Conservation (phyloP, 2,797 vertebrate species). For the Pagetopsis macropterus region DNA sequence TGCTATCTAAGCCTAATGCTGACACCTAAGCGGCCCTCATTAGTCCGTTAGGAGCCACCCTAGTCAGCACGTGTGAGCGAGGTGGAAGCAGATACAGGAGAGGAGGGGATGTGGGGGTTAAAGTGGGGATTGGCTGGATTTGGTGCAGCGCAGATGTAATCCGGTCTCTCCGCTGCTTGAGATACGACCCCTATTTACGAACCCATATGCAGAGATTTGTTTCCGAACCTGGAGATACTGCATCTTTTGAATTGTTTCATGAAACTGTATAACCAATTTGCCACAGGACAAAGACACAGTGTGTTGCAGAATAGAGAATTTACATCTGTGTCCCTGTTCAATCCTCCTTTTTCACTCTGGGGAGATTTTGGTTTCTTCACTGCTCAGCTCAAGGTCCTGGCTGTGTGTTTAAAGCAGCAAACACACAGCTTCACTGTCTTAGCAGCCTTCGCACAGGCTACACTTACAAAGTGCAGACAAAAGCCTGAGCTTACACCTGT, state of each 20-base stretch:
- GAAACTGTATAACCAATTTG: slow-evolving; percentile 61
- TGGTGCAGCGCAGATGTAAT: slow-evolving; percentile 61
- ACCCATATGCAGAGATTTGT: slow-evolving; percentile 50
- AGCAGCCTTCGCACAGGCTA: slow-evolving; percentile 41
- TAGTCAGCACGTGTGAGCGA: slow-evolving; percentile 53
- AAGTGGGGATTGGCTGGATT: slow-evolving; percentile 72
- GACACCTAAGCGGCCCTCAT: slow-evolving; percentile 76
- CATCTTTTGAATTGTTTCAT: slow-evolving; percentile 44
- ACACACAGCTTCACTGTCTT: slow-evolving; percentile 51
- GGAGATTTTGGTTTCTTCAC: slow-evolving; percentile 54
- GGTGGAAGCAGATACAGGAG: slow-evolving; percentile 45
- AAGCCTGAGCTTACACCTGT: slow-evolving; percentile 66
- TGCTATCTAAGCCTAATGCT: slow-evolving; percentile 59
- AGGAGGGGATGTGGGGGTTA: slow-evolving; percentile 45
- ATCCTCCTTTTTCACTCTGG: slow-evolving; percentile 40
- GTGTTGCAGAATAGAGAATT: slow-evolving; percentile 46
- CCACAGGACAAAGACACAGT: slow-evolving; percentile 26
- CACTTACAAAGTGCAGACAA: slow-evolving; percentile 55
- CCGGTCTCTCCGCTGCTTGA: slow-evolving; percentile 52
- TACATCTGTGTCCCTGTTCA: slow-evolving; percentile 21
- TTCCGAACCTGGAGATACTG: slow-evolving; percentile 29
- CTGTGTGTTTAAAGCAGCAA: slow-evolving; percentile 36
- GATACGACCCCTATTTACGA: slow-evolving; percentile 58
- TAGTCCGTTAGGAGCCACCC: slow-evolving; percentile 67
- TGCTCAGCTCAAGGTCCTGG: slow-evolving; percentile 41